These are phyloP conservation scores for Stomatorhinus ivindoensis DNA, from an alignment of 2,113 vertebrate genomes.

Conservation along the genomic window DNA sequence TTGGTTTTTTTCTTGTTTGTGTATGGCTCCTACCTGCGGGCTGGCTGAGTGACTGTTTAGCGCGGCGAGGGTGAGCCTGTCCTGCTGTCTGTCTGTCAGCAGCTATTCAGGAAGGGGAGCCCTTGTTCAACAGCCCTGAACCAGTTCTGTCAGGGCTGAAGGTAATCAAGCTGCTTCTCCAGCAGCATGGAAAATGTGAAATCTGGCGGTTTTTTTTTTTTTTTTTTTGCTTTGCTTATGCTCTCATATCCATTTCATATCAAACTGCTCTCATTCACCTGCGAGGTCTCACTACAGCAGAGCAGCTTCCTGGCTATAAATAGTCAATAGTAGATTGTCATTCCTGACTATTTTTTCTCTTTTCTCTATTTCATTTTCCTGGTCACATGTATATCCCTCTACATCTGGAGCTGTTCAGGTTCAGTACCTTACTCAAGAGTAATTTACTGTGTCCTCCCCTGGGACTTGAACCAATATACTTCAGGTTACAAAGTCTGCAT, in stretches of 20 bases:
- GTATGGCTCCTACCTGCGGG: not conserved
- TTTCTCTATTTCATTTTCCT: not conserved
- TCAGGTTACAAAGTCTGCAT: not conserved
- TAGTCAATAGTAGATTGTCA: not conserved
- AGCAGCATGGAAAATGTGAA: not conserved
- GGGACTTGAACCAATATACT: not conserved
- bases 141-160: not conserved
- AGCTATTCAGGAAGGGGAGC: not conserved
- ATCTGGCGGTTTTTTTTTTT: not conserved
- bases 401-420: not conserved
- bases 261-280: not conserved
- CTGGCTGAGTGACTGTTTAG: not conserved
- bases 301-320: not conserved
- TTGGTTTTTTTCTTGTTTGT: conserved; percentile 6
- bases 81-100: conserved; percentile 2
- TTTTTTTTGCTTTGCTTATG: not conserved
- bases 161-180: not conserved
- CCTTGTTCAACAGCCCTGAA: conserved; percentile 3
- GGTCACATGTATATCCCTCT: not conserved
- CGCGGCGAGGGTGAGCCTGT: not conserved
- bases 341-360: not conserved
- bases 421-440: not conserved
- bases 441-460: not conserved
- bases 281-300: not conserved
- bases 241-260: not conserved